Base-by-base conservation (phyloP, 2,113 vertebrate genomes). In the Neomonachus schauinslandi region DNA sequence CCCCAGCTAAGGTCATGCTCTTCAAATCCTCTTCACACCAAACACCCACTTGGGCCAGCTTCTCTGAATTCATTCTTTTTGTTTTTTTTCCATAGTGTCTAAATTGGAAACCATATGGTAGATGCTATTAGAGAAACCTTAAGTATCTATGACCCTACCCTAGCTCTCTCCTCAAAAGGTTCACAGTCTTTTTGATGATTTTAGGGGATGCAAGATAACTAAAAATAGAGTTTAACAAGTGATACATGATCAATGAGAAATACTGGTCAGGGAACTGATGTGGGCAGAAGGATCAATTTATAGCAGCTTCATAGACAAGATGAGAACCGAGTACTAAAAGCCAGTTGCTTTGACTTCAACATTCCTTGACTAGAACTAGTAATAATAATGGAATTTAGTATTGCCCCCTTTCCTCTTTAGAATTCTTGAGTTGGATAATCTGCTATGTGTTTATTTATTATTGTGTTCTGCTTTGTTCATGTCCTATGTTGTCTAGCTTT, bases 1-100 rank as follows among this genome's bases (percentile, higher is more conserved):
- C 4, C 2, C 36, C 49, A 36, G 51, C 4, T 42, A 24, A 24
- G 10, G 5, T 55, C 55, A 57, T 61, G 1, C 0, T 1, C 28
- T 82, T 19, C 28, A 21, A 19, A 2, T 42, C 10, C 2, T 9
- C 5, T 49, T 90, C 16, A 18, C 10, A 42, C 55, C 51, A 63
- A 77, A 82, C 24, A 51, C 9, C 57, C 24, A 82, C 1, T 14
- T 24, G 24, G 19, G 26, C 7, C 31, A 61, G 7, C 7, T 61
- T 61, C 49, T 83, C 63, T 81, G 51, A 46, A 7, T 85, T 96
- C 2, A 19, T 84, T 82, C 4, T 51, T 19, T 67, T 19, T 46
- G 46, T 55, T 55, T 19, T 28, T 12, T 46, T 51, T 7, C 2
- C n/a, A 7, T 5, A 19, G 11, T 74, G 15, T 82, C 24, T 63